Evolutionary conservation across 2,113 vertebrate genomes (phyloP).

Genomic region (Cepphus grylle): DNA sequence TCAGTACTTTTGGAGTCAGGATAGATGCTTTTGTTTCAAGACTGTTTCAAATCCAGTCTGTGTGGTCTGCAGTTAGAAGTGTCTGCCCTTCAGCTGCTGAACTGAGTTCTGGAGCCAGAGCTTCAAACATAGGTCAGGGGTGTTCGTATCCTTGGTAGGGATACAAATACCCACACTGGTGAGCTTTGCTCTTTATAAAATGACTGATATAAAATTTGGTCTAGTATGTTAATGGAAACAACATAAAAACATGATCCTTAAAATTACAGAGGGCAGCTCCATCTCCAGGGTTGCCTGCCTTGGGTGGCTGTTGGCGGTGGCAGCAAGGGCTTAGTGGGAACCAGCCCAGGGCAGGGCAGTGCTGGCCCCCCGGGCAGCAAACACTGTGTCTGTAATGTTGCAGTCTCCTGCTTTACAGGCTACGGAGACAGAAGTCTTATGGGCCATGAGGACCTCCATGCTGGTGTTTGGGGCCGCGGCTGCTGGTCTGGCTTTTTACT

Average conservation of each 20-base stretch:
- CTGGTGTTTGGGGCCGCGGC: slow-evolving; percentile 73
- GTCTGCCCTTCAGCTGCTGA: not conserved
- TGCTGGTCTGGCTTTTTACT: slow-evolving; percentile 74
- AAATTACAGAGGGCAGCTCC: not conserved
- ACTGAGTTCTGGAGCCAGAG: not conserved
- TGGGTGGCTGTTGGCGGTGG: not conserved
- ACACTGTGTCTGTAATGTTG: not conserved
- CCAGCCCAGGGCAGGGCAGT: not conserved
- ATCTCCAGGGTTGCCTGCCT: not conserved
- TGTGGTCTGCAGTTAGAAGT: not conserved
- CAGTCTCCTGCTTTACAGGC: slow-evolving; percentile 67
- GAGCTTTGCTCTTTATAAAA: not conserved
- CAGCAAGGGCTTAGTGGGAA: not conserved
- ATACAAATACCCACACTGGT: not conserved
- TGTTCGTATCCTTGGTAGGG: not conserved
- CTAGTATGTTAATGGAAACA: not conserved
- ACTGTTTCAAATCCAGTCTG: not conserved
- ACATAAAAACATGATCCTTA: not conserved
- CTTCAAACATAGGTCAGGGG: not conserved
- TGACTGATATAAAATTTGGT: not conserved
- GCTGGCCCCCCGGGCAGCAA: not conserved
- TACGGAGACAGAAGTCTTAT: slow-evolving; percentile 78
- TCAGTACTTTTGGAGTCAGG: not conserved
- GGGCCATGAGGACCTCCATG: slow-evolving; percentile 78
- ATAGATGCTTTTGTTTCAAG: not conserved